Percentiles rank a stretch among this genome's conserved stretches.
Evolutionary conservation across 2,888 invertebrate genomes (phyloP).

Genomic region (Pandemis corylana): DNA sequence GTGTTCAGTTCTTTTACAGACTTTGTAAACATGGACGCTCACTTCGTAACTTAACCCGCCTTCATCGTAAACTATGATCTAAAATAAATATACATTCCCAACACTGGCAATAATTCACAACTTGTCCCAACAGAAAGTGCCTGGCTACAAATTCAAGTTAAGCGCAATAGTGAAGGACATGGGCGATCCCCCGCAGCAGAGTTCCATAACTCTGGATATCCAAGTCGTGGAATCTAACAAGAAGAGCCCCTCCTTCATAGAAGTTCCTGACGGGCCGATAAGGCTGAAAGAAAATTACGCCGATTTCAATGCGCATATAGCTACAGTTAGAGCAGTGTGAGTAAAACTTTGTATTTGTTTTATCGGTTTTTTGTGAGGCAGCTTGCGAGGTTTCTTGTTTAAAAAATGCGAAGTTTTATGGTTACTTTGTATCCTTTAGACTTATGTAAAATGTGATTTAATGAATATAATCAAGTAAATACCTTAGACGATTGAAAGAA

Average conservation of each 20-base stretch:
- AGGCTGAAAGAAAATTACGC: slow-evolving; percentile 90
- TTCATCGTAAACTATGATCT: not conserved
- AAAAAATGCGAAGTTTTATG: not conserved
- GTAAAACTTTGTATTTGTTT: slow-evolving; percentile 60
- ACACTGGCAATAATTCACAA: slow-evolving; percentile 24
- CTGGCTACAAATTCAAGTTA: slow-evolving; percentile 88
- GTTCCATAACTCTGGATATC: slow-evolving; percentile 92
- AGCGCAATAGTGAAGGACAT: slow-evolving; percentile 92
- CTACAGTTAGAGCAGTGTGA: slow-evolving; percentile 89
- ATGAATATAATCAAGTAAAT: no score
- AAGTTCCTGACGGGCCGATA: slow-evolving; percentile 85
- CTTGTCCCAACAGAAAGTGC: slow-evolving; percentile 79
- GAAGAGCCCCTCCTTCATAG: slow-evolving; percentile 91
- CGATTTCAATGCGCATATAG: slow-evolving; percentile 89
- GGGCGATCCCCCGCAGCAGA: slow-evolving; percentile 87
- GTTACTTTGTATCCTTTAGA: no score
- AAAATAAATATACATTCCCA: slow-evolving; percentile 26
- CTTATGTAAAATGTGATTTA: no score
- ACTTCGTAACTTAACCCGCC: not conserved
- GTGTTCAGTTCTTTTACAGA: not conserved
- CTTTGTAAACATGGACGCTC: not conserved
- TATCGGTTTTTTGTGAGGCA: not conserved
- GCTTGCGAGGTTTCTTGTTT: not conserved
- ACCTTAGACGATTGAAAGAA: no score
- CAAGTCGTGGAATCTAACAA: slow-evolving; percentile 94